Conservation (phyloP, 2,797 vertebrate species). For the Emydoidea blandingii region DNA sequence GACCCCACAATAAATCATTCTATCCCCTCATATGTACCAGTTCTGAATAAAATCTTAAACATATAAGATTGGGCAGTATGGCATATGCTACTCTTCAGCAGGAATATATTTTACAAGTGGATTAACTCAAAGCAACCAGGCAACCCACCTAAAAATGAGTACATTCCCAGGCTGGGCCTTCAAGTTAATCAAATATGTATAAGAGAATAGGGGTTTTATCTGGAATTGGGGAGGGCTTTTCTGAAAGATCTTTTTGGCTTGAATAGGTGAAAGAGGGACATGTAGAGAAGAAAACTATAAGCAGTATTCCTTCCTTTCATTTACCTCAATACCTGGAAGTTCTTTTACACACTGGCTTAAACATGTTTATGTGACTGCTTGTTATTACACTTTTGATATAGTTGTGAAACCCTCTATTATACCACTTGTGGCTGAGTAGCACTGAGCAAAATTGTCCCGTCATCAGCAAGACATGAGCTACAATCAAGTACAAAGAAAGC, state of each 20-base stretch:
- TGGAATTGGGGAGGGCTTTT: not conserved
- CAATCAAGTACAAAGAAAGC: not conserved
- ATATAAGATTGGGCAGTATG: not conserved
- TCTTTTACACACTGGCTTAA: not conserved
- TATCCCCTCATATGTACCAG: not conserved
- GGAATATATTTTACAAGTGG: not conserved
- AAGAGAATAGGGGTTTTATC: not conserved
- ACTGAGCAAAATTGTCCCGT: not conserved
- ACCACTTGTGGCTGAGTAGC: not conserved
- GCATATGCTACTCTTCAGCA: too few relatives aligned
- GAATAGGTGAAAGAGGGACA: not conserved
- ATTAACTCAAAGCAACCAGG: constrained; percentile 4
- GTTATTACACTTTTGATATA: not conserved
- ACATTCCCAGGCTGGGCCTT: not conserved
- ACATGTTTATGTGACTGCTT: not conserved
- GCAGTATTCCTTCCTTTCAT: not conserved
- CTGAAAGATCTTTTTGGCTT: not conserved
- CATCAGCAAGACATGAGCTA: not conserved
- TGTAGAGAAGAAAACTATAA: not conserved
- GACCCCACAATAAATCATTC: not conserved
- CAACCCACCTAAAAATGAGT: constrained; percentile 7
- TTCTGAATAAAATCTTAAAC: constrained; percentile 6
- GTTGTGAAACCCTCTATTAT: not conserved
- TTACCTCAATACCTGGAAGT: not conserved
- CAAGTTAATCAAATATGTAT: not conserved